A percentile compares a stretch with the other conserved stretches of the same genome.
phyloP scores from a whole-genome alignment of 2,888 invertebrate species.

The Iphiclides podalirius region DNA sequence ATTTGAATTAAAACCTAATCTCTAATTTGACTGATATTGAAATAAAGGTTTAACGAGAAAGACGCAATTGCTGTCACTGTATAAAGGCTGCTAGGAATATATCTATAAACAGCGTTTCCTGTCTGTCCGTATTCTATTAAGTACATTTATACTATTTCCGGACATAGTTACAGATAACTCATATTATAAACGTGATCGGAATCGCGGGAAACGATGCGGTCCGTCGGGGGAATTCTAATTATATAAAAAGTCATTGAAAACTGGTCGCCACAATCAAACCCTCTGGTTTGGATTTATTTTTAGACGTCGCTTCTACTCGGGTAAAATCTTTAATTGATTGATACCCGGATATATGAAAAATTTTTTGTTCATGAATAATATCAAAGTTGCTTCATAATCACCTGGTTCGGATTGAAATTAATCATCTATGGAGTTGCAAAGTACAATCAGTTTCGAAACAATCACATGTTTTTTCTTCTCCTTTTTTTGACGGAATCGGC shows the following conservation, averaged over 20 bases:
- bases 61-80: too few relatives aligned
- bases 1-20: too few relatives aligned
- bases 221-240: slow-evolving; percentile 46
- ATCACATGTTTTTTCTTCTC: too few relatives aligned
- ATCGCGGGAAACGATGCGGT: slow-evolving; percentile 39
- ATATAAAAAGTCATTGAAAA: slow-evolving; percentile 21
- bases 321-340: slow-evolving; percentile 12
- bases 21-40: too few relatives aligned
- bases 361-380: too few relatives aligned
- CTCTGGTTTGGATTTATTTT: slow-evolving; percentile 5
- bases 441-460: too few relatives aligned
- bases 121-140: slow-evolving; percentile 20
- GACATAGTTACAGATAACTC: slow-evolving; percentile 21
- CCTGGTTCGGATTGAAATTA: too few relatives aligned
- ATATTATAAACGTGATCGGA: slow-evolving; percentile 27
- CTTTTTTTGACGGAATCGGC: too few relatives aligned
- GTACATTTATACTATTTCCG: slow-evolving; percentile 16
- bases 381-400: too few relatives aligned
- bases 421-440: too few relatives aligned
- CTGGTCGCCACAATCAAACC: slow-evolving; percentile 1
- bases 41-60: too few relatives aligned
- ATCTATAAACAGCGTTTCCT: slow-evolving; percentile 10
- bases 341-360: not conserved
- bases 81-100: too few relatives aligned
- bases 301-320: slow-evolving; percentile 2